Evolutionary conservation across 2,113 vertebrate species (phyloP).

Genomic region (Pimephales promelas): DNA sequence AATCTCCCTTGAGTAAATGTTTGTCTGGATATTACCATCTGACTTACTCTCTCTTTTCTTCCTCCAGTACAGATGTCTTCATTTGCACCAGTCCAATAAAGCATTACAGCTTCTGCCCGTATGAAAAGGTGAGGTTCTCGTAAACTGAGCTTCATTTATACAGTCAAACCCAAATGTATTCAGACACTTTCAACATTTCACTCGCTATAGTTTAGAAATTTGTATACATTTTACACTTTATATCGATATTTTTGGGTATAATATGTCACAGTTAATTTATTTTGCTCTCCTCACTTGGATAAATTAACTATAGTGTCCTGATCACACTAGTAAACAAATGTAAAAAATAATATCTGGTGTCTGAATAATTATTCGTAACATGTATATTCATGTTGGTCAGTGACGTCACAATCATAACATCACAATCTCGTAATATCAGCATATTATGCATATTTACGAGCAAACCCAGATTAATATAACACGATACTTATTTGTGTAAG

Average conservation of each 20-base stretch:
- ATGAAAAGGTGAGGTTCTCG: slow-evolving; percentile 87
- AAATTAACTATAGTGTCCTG: too few relatives aligned
- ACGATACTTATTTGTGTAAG: background rate
- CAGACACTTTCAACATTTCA: too few relatives aligned
- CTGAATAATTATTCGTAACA: too few relatives aligned
- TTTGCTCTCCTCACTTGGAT: too few relatives aligned
- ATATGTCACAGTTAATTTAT: too few relatives aligned
- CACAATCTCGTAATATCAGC: background rate
- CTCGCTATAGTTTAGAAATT: too few relatives aligned
- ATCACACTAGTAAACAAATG: too few relatives aligned
- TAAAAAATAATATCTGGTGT: too few relatives aligned
- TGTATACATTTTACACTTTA: too few relatives aligned
- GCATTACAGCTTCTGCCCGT: slow-evolving; percentile 86
- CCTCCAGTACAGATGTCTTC: slow-evolving; percentile 91
- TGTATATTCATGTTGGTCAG: too few relatives aligned
- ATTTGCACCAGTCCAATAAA: slow-evolving; percentile 96
- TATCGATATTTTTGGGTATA: too few relatives aligned
- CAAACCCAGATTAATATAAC: background rate
- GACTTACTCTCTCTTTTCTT: slow-evolving; percentile 27
- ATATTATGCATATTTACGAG: background rate
- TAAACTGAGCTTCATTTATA: background rate
- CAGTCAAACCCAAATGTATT: background rate
- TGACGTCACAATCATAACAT: background rate
- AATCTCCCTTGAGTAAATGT: background rate
- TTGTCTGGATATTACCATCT: background rate